phyloP scores from a whole-genome alignment of 1,140 invertebrate genomes.

The Drosophila auraria region DNA sequence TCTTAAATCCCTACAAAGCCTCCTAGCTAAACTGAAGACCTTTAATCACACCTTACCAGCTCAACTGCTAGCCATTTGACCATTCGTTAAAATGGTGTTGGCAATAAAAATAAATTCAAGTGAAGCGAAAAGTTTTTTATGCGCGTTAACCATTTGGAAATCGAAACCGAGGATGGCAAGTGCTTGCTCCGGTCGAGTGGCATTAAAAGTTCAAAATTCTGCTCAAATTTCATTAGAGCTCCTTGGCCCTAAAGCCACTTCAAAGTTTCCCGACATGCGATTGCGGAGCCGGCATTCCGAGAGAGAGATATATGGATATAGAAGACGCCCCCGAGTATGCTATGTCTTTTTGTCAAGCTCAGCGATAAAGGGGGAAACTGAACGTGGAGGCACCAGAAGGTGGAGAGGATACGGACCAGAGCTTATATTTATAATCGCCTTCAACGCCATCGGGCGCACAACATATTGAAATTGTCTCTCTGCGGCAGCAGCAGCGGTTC shows the following conservation, averaged over 20 bases:
- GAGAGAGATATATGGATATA: conserved; percentile 13
- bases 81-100: conserved; percentile 16
- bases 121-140: conserved; percentile 23
- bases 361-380: no score
- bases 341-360: conserved; percentile 3
- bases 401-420: conserved; percentile 2
- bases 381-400: not conserved
- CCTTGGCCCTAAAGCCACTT: conserved; percentile 16
- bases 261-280: conserved; percentile 22
- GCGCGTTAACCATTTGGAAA: conserved; percentile 17
- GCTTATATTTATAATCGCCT: conserved; percentile 22
- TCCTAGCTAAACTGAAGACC: not conserved
- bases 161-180: conserved; percentile 2
- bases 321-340: conserved; percentile 1
- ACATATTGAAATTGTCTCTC: conserved; percentile 61
- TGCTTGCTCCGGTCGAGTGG: conserved; percentile 1
- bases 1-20: not conserved
- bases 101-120: conserved; percentile 20
- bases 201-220: conserved; percentile 22
- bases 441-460: conserved; percentile 30
- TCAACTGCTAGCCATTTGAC: conserved; percentile 2
- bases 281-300: conserved; percentile 2
- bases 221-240: conserved; percentile 23
- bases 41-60: not conserved
- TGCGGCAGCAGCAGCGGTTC: conserved; percentile 26